Percentiles rank a stretch among this genome's conserved stretches.
These are phyloP conservation scores for Rhinophrynus dorsalis DNA, from an alignment of 2,797 vertebrate species.

Conservation along the genomic window DNA sequence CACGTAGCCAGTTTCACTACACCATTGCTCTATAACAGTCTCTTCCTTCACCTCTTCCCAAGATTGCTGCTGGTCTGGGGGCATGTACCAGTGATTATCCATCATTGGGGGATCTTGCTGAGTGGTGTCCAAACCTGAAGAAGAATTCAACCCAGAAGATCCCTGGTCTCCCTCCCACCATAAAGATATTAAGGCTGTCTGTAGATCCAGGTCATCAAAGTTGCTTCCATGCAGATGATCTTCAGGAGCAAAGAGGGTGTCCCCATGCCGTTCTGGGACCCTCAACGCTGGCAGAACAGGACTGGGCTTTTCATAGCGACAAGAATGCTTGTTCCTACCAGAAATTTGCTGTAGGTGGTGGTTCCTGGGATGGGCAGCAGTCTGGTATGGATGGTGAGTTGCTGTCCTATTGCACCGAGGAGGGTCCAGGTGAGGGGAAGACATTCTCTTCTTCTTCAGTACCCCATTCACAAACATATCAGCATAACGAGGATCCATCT, in stretches of 20 bases:
- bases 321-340: slow-evolving; percentile 18
- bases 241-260: slow-evolving; percentile 26
- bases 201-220: slow-evolving; percentile 83
- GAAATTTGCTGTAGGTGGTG: slow-evolving; percentile 21
- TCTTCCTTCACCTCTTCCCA: slow-evolving; percentile 83
- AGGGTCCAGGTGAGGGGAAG: slow-evolving; percentile 68
- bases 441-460: slow-evolving; percentile 80
- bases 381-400: slow-evolving; percentile 51
- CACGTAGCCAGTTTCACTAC: slow-evolving; percentile 53
- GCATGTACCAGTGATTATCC: slow-evolving; percentile 67
- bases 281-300: slow-evolving; percentile 38
- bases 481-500: slow-evolving; percentile 80
- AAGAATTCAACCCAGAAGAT: slow-evolving; percentile 6
- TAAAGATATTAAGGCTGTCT: slow-evolving; percentile 77
- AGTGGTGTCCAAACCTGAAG: slow-evolving; percentile 48
- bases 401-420: slow-evolving; percentile 67
- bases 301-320: slow-evolving; percentile 31
- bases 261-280: slow-evolving; percentile 24
- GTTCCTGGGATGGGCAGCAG: background rate
- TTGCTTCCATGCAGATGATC: slow-evolving; percentile 65
- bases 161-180: slow-evolving; percentile 73
- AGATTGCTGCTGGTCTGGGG: slow-evolving; percentile 63
- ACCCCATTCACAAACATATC: slow-evolving; percentile 85
- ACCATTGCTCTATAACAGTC: slow-evolving; percentile 58
- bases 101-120: slow-evolving; percentile 56